Conservation (phyloP, 2,888 invertebrate genomes). For the Meandrusa payeni region DNA sequence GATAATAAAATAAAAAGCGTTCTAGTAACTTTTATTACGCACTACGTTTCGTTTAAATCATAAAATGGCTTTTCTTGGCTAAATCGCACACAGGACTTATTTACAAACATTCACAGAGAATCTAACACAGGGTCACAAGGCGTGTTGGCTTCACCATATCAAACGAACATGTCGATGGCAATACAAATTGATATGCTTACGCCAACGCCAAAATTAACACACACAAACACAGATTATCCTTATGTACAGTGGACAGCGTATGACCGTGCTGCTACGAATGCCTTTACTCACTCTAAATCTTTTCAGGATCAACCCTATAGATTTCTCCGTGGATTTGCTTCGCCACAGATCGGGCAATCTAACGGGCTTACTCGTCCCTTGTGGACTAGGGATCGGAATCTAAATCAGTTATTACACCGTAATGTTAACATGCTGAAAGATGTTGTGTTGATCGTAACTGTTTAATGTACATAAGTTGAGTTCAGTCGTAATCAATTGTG, state of each 20-base stretch:
- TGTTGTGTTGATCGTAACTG: too few species aligned
- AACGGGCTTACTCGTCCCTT: slow-evolving; percentile 54
- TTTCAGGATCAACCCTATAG: slow-evolving; percentile 64
- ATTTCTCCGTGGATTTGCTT: slow-evolving; percentile 65
- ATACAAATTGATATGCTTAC: slow-evolving; percentile 33
- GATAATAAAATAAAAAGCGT: background rate
- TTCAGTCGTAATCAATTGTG: too few species aligned
- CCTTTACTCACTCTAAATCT: slow-evolving; percentile 63
- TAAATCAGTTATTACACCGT: slow-evolving; percentile 45
- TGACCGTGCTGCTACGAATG: slow-evolving; percentile 32
- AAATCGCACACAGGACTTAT: background rate
- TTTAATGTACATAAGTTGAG: too few species aligned
- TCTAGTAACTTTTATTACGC: background rate
- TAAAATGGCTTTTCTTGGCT: background rate
- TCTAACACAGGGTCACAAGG: slow-evolving; percentile 14
- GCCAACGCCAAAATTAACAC: slow-evolving; percentile 38
- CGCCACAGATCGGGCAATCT: slow-evolving; percentile 71
- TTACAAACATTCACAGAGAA: slow-evolving; percentile 4
- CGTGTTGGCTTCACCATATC: slow-evolving; percentile 27
- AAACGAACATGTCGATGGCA: slow-evolving; percentile 5
- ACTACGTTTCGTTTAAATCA: background rate
- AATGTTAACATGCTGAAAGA: background rate
- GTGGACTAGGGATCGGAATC: slow-evolving; percentile 49
- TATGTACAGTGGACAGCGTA: slow-evolving; percentile 50
- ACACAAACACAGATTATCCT: slow-evolving; percentile 37